These are phyloP conservation scores for Muscicapa comitata DNA, from an alignment of 2,797 vertebrate species.

Conservation along the genomic window DNA sequence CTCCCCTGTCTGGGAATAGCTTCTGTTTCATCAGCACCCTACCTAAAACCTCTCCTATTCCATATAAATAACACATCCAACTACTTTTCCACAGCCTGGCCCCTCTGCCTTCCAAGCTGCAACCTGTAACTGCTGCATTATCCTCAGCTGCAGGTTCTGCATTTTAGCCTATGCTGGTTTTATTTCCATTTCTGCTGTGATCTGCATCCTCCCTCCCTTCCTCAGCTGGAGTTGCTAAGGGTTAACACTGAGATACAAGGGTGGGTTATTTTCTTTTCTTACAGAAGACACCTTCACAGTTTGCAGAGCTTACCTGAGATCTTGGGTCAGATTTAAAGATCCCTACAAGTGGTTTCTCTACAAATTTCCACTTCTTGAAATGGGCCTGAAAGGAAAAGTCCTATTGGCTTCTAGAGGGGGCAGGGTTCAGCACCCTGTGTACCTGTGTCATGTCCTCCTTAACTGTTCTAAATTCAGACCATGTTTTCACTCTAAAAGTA, in stretches of 20 bases:
- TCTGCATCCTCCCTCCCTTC: not conserved
- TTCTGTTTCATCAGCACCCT: not conserved
- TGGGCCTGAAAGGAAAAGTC: not conserved
- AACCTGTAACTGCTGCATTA: not conserved
- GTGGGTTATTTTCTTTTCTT: not conserved
- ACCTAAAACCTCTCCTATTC: not conserved
- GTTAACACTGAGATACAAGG: not conserved
- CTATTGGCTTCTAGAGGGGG: not conserved
- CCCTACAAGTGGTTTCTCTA: not conserved
- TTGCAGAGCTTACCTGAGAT: not conserved
- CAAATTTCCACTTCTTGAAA: not conserved
- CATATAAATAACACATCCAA: not conserved
- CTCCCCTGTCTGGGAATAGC: not conserved
- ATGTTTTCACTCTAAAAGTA: constrained; percentile 12
- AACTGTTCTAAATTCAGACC: constrained; percentile 22
- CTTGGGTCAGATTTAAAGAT: not conserved
- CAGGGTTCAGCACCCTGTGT: not conserved
- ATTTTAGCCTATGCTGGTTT: not conserved
- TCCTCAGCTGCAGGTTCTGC: not conserved
- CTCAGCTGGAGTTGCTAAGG: not conserved
- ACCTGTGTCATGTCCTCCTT: constrained; percentile 19
- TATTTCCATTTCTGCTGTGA: not conserved
- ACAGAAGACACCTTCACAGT: not conserved
- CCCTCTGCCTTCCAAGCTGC: not conserved
- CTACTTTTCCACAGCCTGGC: not conserved